phyloP scores from a whole-genome alignment of 1,140 invertebrate genomes.

The Drosophila persimilis region DNA sequence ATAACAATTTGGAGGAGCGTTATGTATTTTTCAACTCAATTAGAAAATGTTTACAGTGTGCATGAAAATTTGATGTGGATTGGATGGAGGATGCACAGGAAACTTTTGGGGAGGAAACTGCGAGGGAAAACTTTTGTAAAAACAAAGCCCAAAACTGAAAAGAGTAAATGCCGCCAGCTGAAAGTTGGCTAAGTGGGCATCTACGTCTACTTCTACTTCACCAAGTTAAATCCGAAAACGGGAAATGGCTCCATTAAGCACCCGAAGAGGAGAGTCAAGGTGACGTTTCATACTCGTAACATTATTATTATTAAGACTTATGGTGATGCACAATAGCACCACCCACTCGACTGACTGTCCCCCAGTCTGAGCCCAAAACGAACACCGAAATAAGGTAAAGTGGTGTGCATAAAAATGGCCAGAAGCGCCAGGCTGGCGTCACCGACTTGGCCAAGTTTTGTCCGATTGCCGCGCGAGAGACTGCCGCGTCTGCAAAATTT shows the following conservation, averaged over 20 bases:
- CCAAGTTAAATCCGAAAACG: conserved; percentile 9
- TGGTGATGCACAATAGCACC: conserved; percentile 8
- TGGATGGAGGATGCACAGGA: conserved; percentile 1
- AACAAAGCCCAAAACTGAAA: conserved; percentile 35
- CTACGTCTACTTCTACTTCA: no score
- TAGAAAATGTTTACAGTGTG: conserved; percentile 79
- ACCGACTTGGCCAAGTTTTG: conserved; percentile 70
- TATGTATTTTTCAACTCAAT: conserved; percentile 82
- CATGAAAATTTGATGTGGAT: conserved; percentile 73
- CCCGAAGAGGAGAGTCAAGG: neutral
- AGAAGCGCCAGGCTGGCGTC: conserved; percentile 52
- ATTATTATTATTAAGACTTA: conserved; percentile 42
- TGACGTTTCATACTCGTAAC: conserved; percentile 16
- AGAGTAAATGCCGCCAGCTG: conserved; percentile 38
- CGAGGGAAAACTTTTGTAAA: conserved; percentile 52
- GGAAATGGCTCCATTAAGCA: conserved; percentile 31
- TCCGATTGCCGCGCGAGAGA: conserved; percentile 4
- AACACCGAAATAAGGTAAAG: conserved; percentile 5
- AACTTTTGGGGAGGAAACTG: conserved; percentile 24
- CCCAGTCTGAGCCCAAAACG: neutral
- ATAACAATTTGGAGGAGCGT: conserved; percentile 71
- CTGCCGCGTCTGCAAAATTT: conserved; percentile 46
- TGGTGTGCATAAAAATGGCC: conserved; percentile 8
- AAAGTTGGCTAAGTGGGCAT: conserved; percentile 19
- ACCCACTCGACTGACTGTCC: neutral